A percentile compares a stretch with the other conserved stretches of the same genome.
Conservation (phyloP, 2,797 vertebrate species). For the Cossypha niveicapilla region DNA sequence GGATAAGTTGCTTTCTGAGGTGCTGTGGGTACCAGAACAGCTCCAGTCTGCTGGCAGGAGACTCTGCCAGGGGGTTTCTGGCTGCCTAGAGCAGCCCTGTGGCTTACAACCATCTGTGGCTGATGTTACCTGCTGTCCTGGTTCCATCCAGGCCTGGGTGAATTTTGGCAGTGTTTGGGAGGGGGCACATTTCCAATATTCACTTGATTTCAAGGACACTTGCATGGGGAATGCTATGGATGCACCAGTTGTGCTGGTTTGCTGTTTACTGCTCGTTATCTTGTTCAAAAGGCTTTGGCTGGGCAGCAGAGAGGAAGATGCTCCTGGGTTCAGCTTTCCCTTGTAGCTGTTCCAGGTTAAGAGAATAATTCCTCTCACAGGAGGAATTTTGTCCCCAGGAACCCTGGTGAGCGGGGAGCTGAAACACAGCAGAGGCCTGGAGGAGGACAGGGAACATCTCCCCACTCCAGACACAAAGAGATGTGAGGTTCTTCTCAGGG, state of each 20-base stretch:
- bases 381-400: background rate
- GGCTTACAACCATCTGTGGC: background rate
- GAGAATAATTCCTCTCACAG: background rate
- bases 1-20: background rate
- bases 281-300: background rate
- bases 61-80: background rate
- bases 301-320: background rate
- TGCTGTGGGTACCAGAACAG: background rate
- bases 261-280: background rate
- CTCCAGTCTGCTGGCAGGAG: background rate
- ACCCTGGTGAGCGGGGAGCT: accelerated
- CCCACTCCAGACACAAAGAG: background rate
- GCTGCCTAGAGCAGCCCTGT: background rate
- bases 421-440: background rate
- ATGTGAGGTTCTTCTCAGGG: background rate
- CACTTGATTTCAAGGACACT: background rate
- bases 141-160: background rate
- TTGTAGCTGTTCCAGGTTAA: background rate
- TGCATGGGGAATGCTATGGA: background rate
- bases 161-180: background rate
- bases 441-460: background rate
- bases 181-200: background rate
- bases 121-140: background rate
- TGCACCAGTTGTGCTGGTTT: background rate
- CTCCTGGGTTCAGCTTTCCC: background rate